Percentiles rank a stretch among this genome's conserved stretches.
phyloP scores from a whole-genome alignment of 2,113 vertebrate species.

The Meriones unguiculatus region DNA sequence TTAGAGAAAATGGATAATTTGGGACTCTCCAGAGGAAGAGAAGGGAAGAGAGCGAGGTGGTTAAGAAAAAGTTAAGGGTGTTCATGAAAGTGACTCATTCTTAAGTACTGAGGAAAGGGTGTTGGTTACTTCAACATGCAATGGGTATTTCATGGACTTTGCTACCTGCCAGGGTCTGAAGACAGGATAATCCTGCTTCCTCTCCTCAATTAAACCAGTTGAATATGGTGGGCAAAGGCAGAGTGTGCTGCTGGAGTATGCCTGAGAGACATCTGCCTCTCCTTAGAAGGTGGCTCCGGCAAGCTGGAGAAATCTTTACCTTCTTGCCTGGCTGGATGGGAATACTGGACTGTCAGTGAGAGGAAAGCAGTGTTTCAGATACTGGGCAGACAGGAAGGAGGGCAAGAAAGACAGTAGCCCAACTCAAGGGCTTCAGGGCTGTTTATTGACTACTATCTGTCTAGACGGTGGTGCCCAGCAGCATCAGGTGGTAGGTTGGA shows the following conservation, averaged over 20 bases:
- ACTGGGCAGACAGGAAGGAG: neutral
- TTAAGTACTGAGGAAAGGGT: conserved; percentile 16
- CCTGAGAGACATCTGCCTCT: neutral
- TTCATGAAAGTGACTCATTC: neutral
- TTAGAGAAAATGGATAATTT: neutral
- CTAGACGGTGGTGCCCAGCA: neutral
- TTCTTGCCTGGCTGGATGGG: neutral
- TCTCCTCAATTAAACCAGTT: neutral
- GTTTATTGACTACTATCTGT: neutral
- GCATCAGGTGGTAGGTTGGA: neutral
- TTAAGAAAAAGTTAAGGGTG: neutral
- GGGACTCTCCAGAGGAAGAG: neutral
- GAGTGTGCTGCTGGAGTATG: neutral
- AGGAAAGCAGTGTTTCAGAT: neutral
- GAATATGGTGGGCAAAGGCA: neutral
- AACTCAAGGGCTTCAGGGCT: neutral
- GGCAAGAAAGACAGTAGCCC: neutral
- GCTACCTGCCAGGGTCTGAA: neutral
- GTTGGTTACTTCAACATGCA: neutral
- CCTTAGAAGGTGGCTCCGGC: neutral
- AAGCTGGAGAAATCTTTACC: neutral
- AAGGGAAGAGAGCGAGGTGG: neutral
- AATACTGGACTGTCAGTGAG: neutral
- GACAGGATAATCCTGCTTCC: neutral
- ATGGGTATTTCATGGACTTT: neutral